Evolutionary conservation across 2,113 vertebrate species (phyloP), one percentile per base, ranked within the genome.

Genomic region (Urocolius indicus): DNA sequence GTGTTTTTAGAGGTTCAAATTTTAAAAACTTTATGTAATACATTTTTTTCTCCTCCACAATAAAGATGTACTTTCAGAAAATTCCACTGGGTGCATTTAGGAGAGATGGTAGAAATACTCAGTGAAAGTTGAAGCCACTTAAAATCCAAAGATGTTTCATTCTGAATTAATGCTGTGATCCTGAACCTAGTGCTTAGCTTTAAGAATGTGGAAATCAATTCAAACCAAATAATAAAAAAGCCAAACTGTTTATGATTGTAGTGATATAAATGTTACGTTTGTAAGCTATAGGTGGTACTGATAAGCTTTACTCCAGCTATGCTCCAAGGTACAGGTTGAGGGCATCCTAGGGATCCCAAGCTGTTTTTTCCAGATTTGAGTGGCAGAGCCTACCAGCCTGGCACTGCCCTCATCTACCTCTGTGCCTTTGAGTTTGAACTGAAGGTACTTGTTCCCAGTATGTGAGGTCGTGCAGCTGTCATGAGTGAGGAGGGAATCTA

Each of bases 11-110:
- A 71, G 52, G 68, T 52, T 21, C 32, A 29, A 61, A 62, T 1
- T 65, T 10, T 59, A 36, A 68, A 68, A 95, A 10, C 16, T 43
- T 43, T 30, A 15, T 0, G 0, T 14, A 71, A 90, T 55, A 2
- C 13, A 14, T 73, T 83, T 87, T 85, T 71, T 21, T 77, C 24
- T 7, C 16, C 29, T 80, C 32, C 63, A 90, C 69, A 95, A 80
- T 59, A 84, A 88, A 94, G 55, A 58, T 68, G 58, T 59, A 34
- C 71, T 94, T 96, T 63, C 59, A 63, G 71, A 85, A 87, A 89
- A 90, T 82, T 93, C 94, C 84, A 48, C 71, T 67, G 87, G 84
- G 84, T 91, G 48, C 67, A 96, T 93, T 95, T 93, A 95, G 38
- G 14, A 55, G 81, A 59, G 55, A n/a, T 27, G 20, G 55, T 63